phyloP scores from a whole-genome alignment of 2,888 invertebrate genomes.

The Chrysopilus asiliformis region DNA sequence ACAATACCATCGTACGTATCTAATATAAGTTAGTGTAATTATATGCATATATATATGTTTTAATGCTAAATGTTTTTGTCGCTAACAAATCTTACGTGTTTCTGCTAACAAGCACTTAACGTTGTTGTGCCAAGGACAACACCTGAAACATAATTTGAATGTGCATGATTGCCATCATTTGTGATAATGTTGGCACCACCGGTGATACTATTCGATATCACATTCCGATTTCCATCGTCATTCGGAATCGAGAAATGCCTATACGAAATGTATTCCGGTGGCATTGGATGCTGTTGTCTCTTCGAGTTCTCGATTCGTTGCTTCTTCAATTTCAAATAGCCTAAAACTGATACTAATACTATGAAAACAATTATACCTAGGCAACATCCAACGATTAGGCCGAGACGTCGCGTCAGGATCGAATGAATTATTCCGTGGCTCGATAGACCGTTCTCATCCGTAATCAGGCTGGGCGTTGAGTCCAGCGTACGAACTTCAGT shows the following conservation, averaged over 20 bases:
- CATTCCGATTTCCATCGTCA: conserved; percentile 37
- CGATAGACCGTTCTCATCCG: conserved; percentile 42
- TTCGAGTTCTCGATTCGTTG: conserved; percentile 58
- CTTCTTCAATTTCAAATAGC: conserved; percentile 75
- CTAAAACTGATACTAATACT: conserved; percentile 68
- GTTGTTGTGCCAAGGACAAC: conserved; percentile 33
- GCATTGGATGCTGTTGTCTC: conserved; percentile 47
- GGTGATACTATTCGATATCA: conserved; percentile 28
- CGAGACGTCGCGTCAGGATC: conserved; percentile 65
- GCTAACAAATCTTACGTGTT: no score
- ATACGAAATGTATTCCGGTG: conserved; percentile 72
- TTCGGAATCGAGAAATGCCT: conserved; percentile 57
- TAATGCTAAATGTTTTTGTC: no score
- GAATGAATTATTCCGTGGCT: conserved; percentile 60
- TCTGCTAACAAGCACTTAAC: conserved; percentile 34
- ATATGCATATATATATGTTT: no score
- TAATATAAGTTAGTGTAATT: no score
- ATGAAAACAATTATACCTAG: conserved; percentile 78
- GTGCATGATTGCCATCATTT: conserved; percentile 20
- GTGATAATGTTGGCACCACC: conserved; percentile 22
- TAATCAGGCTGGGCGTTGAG: conserved; percentile 48
- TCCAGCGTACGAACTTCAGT: conserved; percentile 62
- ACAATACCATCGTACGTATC: no score
- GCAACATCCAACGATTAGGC: conserved; percentile 74
- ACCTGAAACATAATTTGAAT: conserved; percentile 31